Base-by-base conservation (phyloP, 37 sponge, comb jelly and placozoan genomes). In the Chondrilla cf. caribensis region DNA sequence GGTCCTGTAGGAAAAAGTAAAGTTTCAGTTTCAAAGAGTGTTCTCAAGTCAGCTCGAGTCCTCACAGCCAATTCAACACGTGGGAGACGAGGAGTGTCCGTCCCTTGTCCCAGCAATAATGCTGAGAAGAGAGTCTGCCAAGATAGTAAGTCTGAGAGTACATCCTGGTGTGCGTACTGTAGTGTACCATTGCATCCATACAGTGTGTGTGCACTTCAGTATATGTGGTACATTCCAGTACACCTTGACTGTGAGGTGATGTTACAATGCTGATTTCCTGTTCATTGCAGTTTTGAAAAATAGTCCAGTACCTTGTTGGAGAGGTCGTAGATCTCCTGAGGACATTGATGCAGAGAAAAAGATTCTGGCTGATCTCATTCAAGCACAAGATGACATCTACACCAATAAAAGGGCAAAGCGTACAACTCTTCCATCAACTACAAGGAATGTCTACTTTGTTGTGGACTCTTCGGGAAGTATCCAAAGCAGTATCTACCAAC, bases 381-480 rank as follows among this genome's bases (percentile, higher is more conserved):
- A 73, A 2, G 5, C 39, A n/a, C 76, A 73, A 6, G 76, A 39
- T 21, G 24, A 5, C 41, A 39, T 43, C 25, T 73, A 73, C 44
- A 41, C 7, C 22, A 73, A 21, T 15, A 47, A 11, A 47, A 39
- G 25, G 22, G 40, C n/a, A 24, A 37, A 25, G 40, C 39, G 43
- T 2, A 11, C 21, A 25, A 37, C 76, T 6, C 44, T 40, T 8
- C 76, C 76, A 40, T n/a, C 76, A 2, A 73, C 76, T 25, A 15
- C 38, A 19, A 73, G 76, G 6, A 73, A 73, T 43, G 36, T 73
- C 44, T 39, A 36, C 24, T 42, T 73, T 15, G 76, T 39, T 43
- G 76, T 73, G 24, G 76, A 73, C 36, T 73, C 76, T 43, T 73
- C 76, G 15, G 76, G 76, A 73, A 73, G 76, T 37, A 73, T 73